Base-by-base conservation (phyloP, 92 coral and sea anemone genomes). In the Anthopleura xanthogrammica region DNA sequence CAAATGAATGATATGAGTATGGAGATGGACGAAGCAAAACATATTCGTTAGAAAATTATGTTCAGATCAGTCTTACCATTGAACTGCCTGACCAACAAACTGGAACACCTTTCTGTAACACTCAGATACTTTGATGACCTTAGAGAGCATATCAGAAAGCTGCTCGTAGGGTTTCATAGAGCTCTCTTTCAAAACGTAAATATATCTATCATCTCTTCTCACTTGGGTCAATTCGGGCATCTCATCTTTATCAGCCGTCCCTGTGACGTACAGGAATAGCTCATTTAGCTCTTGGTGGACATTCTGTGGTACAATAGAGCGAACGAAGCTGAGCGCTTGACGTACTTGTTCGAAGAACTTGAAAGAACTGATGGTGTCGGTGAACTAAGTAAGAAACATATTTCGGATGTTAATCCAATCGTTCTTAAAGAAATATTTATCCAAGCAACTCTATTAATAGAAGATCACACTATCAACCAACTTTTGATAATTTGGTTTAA, bases 21-120 rank as follows among this genome's bases (percentile, higher is more conserved):
- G 3, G 14, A 23, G 19, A 40, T 12, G 39, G 79, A 41, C 14
- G n/a, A 5, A 71, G 19, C 41, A 7, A 4, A 57, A 71, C 19
- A 13, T 23, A 29, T 74, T 16, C 16, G 12, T 5, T 12, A 54
- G 2, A 2, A 13, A 6, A 8, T 6, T 6, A 54, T 54, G 36
- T 29, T 29, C 36, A 29, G 0, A 29, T 29, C 36, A 29, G 36
- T 29, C 36, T 56, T 78, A 78, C 81, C 71, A 8, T 54, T 54
- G 70, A 4, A 78, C 68, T 22, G 41, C 24, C 2, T 22, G 36
- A 14, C 81, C 81, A 20, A 78, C 55, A n/a, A 78, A 52, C 29
- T 78, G 68, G 48, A 23, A 78, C 4, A 78, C 41, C 70, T 78
- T 78, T 12, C 81, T 78, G 17, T 78, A 23, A 42, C 81, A 78